Conservation (phyloP, 2,888 invertebrate genomes). For the Athalia rosae region DNA sequence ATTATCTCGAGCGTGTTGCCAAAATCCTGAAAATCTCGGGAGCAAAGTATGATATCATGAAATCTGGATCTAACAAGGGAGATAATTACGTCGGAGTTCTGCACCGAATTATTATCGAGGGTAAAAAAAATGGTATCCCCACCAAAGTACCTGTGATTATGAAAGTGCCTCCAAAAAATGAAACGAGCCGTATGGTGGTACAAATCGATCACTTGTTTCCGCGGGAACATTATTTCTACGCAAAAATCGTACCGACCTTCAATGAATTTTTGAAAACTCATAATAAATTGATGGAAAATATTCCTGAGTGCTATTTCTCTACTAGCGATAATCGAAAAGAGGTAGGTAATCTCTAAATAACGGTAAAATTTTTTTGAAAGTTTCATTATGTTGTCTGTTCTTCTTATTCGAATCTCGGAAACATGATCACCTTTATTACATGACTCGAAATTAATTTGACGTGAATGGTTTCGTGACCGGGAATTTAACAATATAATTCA, state of each 20-base stretch:
- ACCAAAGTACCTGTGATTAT: neutral
- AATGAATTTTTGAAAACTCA: conserved; percentile 34
- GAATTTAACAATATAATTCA: too few species aligned
- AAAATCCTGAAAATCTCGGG: neutral
- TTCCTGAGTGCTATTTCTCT: conserved; percentile 48
- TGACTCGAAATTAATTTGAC: too few species aligned
- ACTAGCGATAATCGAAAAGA: conserved; percentile 45
- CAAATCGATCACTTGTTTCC: conserved; percentile 47
- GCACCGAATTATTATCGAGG: conserved; percentile 51
- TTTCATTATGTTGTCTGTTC: neutral
- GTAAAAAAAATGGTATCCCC: conserved; percentile 45
- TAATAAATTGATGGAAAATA: conserved; percentile 12
- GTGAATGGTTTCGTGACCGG: too few species aligned
- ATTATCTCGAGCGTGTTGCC: neutral
- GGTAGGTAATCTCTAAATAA: conserved; percentile 46
- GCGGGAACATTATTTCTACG: conserved; percentile 53
- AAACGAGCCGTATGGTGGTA: neutral
- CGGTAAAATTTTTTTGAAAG: neutral
- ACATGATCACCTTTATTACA: neutral
- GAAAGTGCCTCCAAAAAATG: conserved; percentile 16
- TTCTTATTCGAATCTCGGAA: neutral
- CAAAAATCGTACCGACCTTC: conserved; percentile 50
- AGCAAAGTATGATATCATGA: conserved; percentile 15
- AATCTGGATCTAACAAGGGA: conserved; percentile 45
- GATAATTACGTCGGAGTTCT: conserved; percentile 55